Conservation (phyloP, 1,140 invertebrate genomes). For the Drosophila burlai region DNA sequence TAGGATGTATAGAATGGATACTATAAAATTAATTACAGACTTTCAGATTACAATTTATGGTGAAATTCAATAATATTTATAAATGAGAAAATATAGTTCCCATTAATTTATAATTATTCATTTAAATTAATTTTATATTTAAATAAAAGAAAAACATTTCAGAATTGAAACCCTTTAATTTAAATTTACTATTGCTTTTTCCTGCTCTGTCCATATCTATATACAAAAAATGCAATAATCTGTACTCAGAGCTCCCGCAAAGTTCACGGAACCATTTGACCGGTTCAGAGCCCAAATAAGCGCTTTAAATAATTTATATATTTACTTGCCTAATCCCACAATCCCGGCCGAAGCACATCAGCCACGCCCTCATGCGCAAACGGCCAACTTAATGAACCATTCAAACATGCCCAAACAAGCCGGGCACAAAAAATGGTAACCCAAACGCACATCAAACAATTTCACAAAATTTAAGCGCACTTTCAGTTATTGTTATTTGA, state of each 20-base stretch:
- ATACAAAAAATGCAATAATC: not conserved
- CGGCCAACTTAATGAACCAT: constrained; percentile 75
- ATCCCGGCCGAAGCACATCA: constrained; percentile 12
- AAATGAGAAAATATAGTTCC: too few relatives aligned
- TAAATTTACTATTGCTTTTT: too few relatives aligned
- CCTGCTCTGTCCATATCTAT: too few relatives aligned
- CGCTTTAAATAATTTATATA: constrained; percentile 46
- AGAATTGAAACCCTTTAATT: too few relatives aligned
- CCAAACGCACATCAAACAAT: constrained; percentile 76
- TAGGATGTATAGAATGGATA: too few relatives aligned
- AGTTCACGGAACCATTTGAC: constrained; percentile 16
- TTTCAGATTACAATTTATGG: too few relatives aligned
- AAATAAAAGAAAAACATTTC: too few relatives aligned
- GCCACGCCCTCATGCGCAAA: constrained; percentile 34
- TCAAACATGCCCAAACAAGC: constrained; percentile 40
- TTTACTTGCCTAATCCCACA: constrained; percentile 23
- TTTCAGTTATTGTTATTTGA: constrained; percentile 71
- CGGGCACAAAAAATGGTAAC: constrained; percentile 9
- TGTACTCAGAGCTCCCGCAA: not conserved
- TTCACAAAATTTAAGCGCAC: constrained; percentile 55
- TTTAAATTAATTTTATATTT: too few relatives aligned
- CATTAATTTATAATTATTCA: too few relatives aligned
- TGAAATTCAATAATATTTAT: too few relatives aligned
- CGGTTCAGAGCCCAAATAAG: constrained; percentile 8
- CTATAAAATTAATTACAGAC: too few relatives aligned